A percentile compares a stretch with the other conserved stretches of the same genome.
phyloP scores from a whole-genome alignment of 2,888 invertebrate species.

The Meteorus colon region DNA sequence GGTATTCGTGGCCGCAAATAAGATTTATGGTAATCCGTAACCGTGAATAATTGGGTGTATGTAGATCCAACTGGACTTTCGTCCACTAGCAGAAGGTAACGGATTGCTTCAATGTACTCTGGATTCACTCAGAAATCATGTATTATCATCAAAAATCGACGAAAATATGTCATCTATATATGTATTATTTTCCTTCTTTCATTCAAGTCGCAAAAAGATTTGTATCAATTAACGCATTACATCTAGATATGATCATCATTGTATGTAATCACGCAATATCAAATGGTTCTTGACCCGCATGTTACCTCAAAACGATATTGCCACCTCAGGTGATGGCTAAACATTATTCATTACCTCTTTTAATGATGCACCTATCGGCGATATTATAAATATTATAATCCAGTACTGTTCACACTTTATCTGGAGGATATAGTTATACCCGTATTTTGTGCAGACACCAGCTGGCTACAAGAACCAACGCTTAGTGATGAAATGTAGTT shows the following conservation, averaged over 20 bases:
- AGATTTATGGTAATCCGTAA: constrained; percentile 57
- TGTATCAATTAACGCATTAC: background rate
- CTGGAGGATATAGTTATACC: background rate
- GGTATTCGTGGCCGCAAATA: constrained; percentile 52
- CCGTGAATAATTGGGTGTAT: constrained; percentile 55
- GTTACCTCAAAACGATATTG: background rate
- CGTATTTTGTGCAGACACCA: background rate
- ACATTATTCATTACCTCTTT: background rate
- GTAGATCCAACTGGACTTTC: constrained; percentile 43
- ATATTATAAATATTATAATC: background rate
- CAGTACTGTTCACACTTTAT: background rate
- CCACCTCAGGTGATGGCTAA: background rate
- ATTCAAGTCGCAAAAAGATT: background rate
- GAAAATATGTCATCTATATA: background rate
- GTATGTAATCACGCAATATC: background rate
- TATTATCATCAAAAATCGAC: background rate
- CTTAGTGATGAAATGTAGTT: background rate
- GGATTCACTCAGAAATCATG: background rate
- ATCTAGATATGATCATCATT: background rate
- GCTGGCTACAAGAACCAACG: background rate
- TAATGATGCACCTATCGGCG: background rate
- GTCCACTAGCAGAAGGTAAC: constrained; percentile 4
- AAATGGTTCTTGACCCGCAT: background rate
- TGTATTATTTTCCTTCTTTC: background rate
- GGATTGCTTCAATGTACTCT: background rate